phyloP scores from a whole-genome alignment of 1,140 invertebrate species.

The Brachionus angularis region DNA sequence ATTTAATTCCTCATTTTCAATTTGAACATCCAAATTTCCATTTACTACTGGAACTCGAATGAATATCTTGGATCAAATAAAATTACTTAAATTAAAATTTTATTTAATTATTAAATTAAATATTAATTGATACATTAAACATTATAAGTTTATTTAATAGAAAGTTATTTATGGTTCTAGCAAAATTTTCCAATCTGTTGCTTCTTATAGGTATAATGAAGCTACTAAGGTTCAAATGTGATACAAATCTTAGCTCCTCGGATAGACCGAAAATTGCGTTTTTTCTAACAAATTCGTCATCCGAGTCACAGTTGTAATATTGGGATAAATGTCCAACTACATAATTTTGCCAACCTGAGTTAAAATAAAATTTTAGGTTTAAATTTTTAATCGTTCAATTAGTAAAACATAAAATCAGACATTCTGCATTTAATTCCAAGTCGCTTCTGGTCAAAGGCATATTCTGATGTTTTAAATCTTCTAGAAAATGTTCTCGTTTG shows the following conservation, averaged over 20 bases:
- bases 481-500: conserved; percentile 4
- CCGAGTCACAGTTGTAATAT: conserved; percentile 31
- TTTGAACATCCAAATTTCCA: conserved; percentile 15
- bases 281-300: neutral
- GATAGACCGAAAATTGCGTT: conserved; percentile 19
- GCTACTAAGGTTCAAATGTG: conserved; percentile 30
- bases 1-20: neutral
- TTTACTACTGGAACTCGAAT: conserved; percentile 19
- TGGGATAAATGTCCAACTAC: neutral
- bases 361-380: too few relatives aligned
- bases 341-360: conserved; percentile 42
- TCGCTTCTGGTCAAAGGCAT: conserved; percentile 29
- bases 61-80: conserved; percentile 24
- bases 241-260: conserved; percentile 19
- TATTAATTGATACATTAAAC: conserved; percentile 32
- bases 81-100: too few relatives aligned
- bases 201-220: conserved; percentile 15
- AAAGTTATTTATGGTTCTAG: conserved; percentile 2
- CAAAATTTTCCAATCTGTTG: neutral
- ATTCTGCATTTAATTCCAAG: conserved; percentile 25
- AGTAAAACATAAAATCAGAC: neutral
- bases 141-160: conserved; percentile 14
- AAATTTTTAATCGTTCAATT: too few relatives aligned
- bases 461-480: conserved; percentile 29
- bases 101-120: too few relatives aligned